Conservation (phyloP, 2,888 invertebrate genomes). For the Adineta ricciae region DNA sequence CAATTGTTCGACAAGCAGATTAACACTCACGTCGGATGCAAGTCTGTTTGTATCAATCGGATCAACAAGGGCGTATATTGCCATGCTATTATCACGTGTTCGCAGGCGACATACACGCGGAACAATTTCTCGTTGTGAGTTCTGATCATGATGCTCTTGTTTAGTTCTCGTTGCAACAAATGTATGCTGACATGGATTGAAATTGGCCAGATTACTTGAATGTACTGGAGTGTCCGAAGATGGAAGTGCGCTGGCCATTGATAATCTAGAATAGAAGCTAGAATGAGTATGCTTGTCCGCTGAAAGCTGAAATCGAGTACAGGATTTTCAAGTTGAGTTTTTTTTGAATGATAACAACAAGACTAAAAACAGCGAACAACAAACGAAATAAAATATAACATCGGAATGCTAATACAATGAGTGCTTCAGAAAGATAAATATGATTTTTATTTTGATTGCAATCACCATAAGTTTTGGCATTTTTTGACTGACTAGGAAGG, state of each 20-base stretch:
- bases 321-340: too few species aligned
- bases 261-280: not conserved
- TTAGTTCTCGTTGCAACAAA: not conserved
- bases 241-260: not conserved
- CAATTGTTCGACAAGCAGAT: not conserved
- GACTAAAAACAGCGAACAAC: too few species aligned
- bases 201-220: not conserved
- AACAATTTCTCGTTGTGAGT: not conserved
- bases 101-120: constrained; percentile 14
- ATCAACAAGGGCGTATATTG: not conserved
- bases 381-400: too few species aligned
- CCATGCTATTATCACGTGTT: not conserved
- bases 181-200: constrained; percentile 1
- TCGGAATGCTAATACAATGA: not conserved
- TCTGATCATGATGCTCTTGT: not conserved
- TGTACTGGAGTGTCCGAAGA: not conserved
- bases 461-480: not conserved
- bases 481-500: not conserved
- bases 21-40: not conserved
- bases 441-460: not conserved
- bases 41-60: not conserved
- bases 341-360: too few species aligned
- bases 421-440: not conserved
- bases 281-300: not conserved
- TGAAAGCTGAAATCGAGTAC: not conserved